Base-by-base conservation (phyloP, 2,113 vertebrate species). In the Trinectes maculatus region DNA sequence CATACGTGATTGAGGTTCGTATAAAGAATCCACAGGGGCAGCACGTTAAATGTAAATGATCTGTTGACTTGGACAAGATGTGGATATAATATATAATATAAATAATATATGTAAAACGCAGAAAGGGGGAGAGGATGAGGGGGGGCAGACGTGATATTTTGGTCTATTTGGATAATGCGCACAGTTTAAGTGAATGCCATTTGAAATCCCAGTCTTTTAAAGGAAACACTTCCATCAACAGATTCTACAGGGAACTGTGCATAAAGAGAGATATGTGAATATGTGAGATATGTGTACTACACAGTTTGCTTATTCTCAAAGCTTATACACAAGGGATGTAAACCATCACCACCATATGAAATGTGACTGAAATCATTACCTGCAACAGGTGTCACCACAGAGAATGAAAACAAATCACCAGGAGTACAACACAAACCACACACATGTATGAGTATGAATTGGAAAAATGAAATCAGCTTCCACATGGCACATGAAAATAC, bases 1-100 rank as follows among this genome's bases (percentile, higher is more conserved):
- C 95, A 94, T 96, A 96, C 95, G 95, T 97, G 95, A 95, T 94
- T 93, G 91, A 93, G 94, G 92, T 95, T 92, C 79, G 92, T 93
- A 95, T 96, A 92, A 94, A 93, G 89, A 90, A 89, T 87, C 89
- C 71, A 86, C 71, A 75, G 74, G 84, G 82, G 60, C 18, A 40
- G 39, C 11, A 37, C 12, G 3, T 29, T 33, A 24, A 53, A 58
- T 43, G 62, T 26, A 10, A 18, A 71, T 40, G 33, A 33, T 63
- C 40, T 51, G 25, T 15, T 16, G 6, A 0, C 39, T 58, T 39
- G 65, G 70, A 77, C 46, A 71, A 61, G 3, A 6, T 59, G 48
- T 8, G 11, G 57, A 65, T 63, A 10, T n/a, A 40, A 49, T 43
- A n/a, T n/a, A n/a, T n/a, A n/a, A n/a, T n/a, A n/a, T n/a, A n/a